Base-by-base conservation (phyloP, 2,888 invertebrate species). In the Chironomus riparius region DNA sequence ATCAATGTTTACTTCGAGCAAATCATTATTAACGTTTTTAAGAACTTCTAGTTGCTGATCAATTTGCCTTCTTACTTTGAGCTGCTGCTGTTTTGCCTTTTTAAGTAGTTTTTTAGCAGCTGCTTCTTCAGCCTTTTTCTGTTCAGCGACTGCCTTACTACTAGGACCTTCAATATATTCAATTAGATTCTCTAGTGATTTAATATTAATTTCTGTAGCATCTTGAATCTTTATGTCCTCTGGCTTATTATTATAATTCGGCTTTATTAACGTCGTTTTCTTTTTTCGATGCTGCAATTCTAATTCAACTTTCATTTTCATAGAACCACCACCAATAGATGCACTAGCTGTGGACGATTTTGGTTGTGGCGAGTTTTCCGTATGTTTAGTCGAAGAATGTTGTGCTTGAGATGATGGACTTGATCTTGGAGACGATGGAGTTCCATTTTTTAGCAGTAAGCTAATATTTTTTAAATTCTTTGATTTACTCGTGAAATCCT, bases 231-330 rank as follows among this genome's bases (percentile, higher is more conserved):
- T 69, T 0, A 76, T 69, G 12, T 73, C 22, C 12, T 72, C 72
- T 68, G 74, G 68, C 12, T 77, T 72, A 5, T 12, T 69, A 12
- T 65, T 28, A 24, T 28, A 76, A 5, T 65, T 74, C 38, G 77
- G 70, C 7, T 70, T 48, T 78, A 21, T n/a, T 65, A 78, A 78
- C 72, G 61, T 78, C 13, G 76, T 68, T 70, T 72, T 78, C 77
- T 68, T 77, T 77, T 22, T 74, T 6, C 24, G 47, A 24, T 74
- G 65, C n/a, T 74, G 65, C 12, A 47, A 1, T 65, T 74, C 74
- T 1, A 74, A 24, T 68, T 74, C 74, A 22, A 74, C 68, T 47
- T 74, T 74, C 74, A 74, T 65, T 47, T 74, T 74, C 74, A 74
- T 62, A 3, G 50, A 47, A 15, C 24, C 65, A 3, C 12, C 47